Base-by-base conservation (phyloP, 2,113 vertebrate species). In the Lethenteron reissneri region DNA sequence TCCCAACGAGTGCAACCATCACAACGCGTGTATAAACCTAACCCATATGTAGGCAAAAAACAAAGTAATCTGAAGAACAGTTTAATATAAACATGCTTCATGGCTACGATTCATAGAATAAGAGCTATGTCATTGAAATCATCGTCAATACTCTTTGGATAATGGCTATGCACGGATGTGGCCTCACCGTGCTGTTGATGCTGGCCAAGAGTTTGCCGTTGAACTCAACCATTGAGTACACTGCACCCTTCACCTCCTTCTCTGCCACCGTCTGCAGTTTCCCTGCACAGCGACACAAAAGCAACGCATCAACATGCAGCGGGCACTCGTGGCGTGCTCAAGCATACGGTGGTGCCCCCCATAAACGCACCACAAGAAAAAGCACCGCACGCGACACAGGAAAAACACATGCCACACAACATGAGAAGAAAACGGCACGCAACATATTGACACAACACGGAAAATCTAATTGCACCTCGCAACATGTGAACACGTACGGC, bases 201-300 rank as follows among this genome's bases (percentile, higher is more conserved):
- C 94, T 99, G 79, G 94, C 94, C 74, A 99, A 79, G 12, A 99
- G 85, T 81, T 99, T 99, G 69, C 92, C 91, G 0, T 92, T 99
- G 76, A 99, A 99, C 73, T 99, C 94, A 79, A 97, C 92, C 88
- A 99, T 95, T 3, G 94, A 99, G 77, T 97, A 99, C 70, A 99
- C 94, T 0, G 91, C 92, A 56, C 94, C 94, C 72, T 97, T 99
- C 64, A 99, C 94, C 76, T 99, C 94, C 78, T 99, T 99, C 79
- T 99, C 94, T 3, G 94, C 94, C 76, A 99, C 83, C 0, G 88
- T 97, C 80, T 99, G 94, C 21, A 99, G 83, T 76, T 99, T 99
- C 71, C 94, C 94, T 99, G 78, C 56, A 72, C 78, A 3, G 70
- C 21, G 21, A 73, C 58, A 19, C 72, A 69, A 71, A 21, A 4